Percentiles rank a stretch among this genome's conserved stretches.
Conservation (phyloP, 2,113 vertebrate species). For the Chrysemys picta region DNA sequence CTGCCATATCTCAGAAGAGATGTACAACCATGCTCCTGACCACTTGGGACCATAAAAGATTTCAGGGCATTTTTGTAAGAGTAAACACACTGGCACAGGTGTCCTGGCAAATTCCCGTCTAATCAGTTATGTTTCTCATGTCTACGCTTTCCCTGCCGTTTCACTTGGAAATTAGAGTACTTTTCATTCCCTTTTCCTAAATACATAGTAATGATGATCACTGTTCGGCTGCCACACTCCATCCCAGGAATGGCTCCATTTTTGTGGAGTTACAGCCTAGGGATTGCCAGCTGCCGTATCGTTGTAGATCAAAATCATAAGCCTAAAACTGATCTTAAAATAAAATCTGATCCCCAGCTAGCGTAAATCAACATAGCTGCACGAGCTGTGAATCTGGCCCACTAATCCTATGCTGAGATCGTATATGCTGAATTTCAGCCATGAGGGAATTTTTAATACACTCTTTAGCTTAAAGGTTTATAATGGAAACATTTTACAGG, state of each 20-base stretch:
- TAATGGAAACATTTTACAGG: not conserved
- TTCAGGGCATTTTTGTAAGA: not conserved
- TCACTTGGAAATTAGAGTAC: not conserved
- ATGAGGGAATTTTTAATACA: not conserved
- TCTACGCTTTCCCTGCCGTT: not conserved
- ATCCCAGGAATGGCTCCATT: not conserved
- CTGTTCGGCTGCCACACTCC: not conserved
- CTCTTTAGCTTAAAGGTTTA: not conserved
- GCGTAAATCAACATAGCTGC: not conserved
- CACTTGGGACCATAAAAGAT: not conserved
- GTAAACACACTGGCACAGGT: not conserved
- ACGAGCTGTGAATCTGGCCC: not conserved
- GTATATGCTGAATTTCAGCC: not conserved
- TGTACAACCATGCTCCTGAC: not conserved
- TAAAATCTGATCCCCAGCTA: not conserved
- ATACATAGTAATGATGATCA: not conserved
- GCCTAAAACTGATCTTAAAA: not conserved
- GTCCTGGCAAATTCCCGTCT: not conserved
- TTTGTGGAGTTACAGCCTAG: not conserved
- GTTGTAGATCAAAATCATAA: not conserved
- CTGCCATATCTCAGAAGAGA: not conserved
- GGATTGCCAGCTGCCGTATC: not conserved
- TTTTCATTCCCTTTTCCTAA: not conserved
- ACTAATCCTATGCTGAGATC: not conserved
- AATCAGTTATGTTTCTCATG: not conserved